Conservation (phyloP, 2,113 vertebrate species). For the Hippocampus guttulatus region DNA sequence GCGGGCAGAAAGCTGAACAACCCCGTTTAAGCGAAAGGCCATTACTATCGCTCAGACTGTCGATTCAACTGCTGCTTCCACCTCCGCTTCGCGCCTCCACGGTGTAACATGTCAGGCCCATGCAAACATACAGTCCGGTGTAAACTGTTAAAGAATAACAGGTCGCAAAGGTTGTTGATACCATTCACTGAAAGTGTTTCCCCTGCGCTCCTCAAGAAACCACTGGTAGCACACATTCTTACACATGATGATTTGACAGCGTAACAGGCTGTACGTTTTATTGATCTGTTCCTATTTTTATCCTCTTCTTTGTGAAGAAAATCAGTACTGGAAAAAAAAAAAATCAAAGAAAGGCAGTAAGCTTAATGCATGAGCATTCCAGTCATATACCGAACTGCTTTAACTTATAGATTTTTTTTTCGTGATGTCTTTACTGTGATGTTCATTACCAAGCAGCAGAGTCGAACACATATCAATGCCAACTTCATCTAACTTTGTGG, state of each 20-base stretch:
- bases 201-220: conserved; percentile 4
- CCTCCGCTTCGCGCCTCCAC: conserved; percentile 48
- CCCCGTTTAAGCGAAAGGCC: conserved; percentile 59
- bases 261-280: background rate
- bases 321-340: background rate
- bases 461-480: background rate
- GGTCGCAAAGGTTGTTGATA: conserved; percentile 36
- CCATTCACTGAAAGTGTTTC: conserved; percentile 11
- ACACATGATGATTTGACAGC: background rate
- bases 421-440: background rate
- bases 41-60: conserved; percentile 59
- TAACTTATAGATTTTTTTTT: background rate
- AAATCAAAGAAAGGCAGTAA: background rate
- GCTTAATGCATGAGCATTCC: background rate
- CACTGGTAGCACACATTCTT: background rate
- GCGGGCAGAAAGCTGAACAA: conserved; percentile 67
- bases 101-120: conserved; percentile 42
- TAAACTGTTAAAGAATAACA: conserved; percentile 47
- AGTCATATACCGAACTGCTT: background rate
- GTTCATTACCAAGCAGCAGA: background rate
- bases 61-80: conserved; percentile 42
- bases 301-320: conserved; percentile 6
- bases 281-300: background rate
- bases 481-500: background rate
- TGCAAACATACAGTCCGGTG: conserved; percentile 32